A percentile compares a stretch with the other conserved stretches of the same genome.
These are phyloP conservation scores for Pseudomugil tenellus DNA, from an alignment of 2,797 vertebrate genomes.

Conservation along the genomic window DNA sequence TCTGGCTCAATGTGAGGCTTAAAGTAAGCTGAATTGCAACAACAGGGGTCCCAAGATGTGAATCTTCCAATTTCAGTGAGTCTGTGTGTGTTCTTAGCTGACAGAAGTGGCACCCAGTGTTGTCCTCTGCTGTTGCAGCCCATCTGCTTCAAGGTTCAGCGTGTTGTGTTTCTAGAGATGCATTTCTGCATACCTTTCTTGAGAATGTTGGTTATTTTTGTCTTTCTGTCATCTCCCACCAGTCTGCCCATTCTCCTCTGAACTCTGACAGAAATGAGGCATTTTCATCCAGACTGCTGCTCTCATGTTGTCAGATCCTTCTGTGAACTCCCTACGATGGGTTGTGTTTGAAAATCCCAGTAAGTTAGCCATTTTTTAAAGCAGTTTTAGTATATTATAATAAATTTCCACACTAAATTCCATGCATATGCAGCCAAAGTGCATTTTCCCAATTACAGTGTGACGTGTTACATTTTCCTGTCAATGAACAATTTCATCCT, in stretches of 20 bases:
- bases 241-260: background rate
- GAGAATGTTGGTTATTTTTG: too few relatives aligned
- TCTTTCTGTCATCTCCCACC: too few relatives aligned
- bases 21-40: background rate
- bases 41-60: background rate
- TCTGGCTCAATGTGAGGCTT: background rate
- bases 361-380: background rate
- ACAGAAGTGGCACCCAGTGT: background rate
- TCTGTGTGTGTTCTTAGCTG: background rate
- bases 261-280: background rate
- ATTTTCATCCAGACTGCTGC: background rate
- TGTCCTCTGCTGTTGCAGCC: too few relatives aligned
- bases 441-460: background rate
- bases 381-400: background rate
- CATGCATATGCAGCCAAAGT: background rate
- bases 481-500: constrained; percentile 9
- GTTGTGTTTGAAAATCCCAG: background rate
- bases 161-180: too few relatives aligned
- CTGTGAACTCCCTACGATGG: background rate
- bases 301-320: background rate
- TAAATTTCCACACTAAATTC: background rate
- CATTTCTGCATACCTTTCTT: too few relatives aligned
- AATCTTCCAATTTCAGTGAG: background rate
- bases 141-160: too few relatives aligned
- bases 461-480: constrained; percentile 3